These are phyloP conservation scores for Lepidurus packardi DNA, from an alignment of 1,140 invertebrate genomes.

Conservation along the genomic window DNA sequence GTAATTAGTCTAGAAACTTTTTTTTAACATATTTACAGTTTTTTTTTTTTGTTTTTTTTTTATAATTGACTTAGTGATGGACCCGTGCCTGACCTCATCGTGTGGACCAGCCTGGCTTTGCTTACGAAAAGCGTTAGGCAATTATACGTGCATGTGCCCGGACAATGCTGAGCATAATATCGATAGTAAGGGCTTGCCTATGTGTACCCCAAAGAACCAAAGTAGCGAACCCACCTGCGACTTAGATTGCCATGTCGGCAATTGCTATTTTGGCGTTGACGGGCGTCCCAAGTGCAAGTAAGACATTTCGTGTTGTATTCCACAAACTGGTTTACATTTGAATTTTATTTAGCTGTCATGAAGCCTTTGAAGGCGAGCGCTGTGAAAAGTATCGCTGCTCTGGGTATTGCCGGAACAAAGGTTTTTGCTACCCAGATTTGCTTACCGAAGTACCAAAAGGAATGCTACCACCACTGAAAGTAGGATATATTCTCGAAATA, in stretches of 20 bases:
- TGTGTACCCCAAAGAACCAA: conserved; percentile 35
- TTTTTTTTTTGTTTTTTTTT: neutral
- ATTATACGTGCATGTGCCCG: conserved; percentile 57
- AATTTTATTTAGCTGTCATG: conserved; percentile 46
- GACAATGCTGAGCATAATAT: conserved; percentile 50
- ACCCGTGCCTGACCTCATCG: conserved; percentile 44
- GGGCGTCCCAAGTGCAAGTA: conserved; percentile 49
- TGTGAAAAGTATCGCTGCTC: conserved; percentile 61
- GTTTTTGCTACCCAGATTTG: conserved; percentile 49
- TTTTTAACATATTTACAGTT: neutral
- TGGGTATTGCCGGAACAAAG: conserved; percentile 58
- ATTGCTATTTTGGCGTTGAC: conserved; percentile 49
- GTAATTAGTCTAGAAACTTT: conserved; percentile 36
- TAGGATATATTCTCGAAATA: neutral
- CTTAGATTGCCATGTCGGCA: conserved; percentile 50
- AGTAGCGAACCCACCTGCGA: conserved; percentile 40
- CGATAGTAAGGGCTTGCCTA: neutral
- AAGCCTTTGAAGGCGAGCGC: conserved; percentile 53
- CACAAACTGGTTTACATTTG: conserved; percentile 22
- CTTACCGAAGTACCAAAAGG: conserved; percentile 28
- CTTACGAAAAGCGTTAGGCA: conserved; percentile 40
- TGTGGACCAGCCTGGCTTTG: conserved; percentile 47
- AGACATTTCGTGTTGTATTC: neutral
- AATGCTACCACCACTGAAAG: neutral
- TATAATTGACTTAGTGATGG: conserved; percentile 40